Base-by-base conservation (phyloP, 2,797 vertebrate genomes). In the Pempheris klunzingeri region DNA sequence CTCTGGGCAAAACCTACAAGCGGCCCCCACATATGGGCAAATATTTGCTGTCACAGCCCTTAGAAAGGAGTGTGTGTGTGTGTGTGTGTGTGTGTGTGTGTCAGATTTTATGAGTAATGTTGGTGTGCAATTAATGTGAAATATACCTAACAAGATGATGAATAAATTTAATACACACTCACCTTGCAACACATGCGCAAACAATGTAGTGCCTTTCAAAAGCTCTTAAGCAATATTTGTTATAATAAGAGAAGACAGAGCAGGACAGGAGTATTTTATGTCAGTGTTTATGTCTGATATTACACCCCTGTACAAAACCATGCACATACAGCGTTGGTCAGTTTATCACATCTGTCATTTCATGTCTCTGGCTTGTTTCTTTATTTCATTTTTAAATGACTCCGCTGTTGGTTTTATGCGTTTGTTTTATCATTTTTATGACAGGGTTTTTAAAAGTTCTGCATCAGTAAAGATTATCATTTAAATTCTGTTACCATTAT, bases 11-110 rank as follows among this genome's bases (percentile, higher is more conserved):
- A 86, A 86, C 71, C 84, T 88, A 93, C 93, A 93, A 91, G 91
- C 81, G 90, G 90, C 87, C 88, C 88, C 85, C 87, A 90, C 89
- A 87, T 83, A 84, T 76, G 81, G 84, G 69, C 90, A 93, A 93
- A 94, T 93, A 93, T 93, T 93, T 91, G 90, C 88, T 81, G 88
- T 88, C 87, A 87, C 81, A 87, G 71, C 62, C 55, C 61, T 83
- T 41, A 71, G 54, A 92, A 87, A 74, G 22, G 74, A 78, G 77
- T 77, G 61, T 71, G 71, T 66, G 64, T 68, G 71, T 46, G 58
- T 64, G 53, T 72, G 62, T 77, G 70, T 70, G 70, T 77, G 41
- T 32, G 67, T 58, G 55, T 71, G 43, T 72, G 50, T 52, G 64
- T 79, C 39, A 54, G 67, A 20, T 83, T 81, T 78, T 66, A 80